Evolutionary conservation across 2,888 invertebrate genomes (phyloP).

Genomic region (Microchrysa polita): DNA sequence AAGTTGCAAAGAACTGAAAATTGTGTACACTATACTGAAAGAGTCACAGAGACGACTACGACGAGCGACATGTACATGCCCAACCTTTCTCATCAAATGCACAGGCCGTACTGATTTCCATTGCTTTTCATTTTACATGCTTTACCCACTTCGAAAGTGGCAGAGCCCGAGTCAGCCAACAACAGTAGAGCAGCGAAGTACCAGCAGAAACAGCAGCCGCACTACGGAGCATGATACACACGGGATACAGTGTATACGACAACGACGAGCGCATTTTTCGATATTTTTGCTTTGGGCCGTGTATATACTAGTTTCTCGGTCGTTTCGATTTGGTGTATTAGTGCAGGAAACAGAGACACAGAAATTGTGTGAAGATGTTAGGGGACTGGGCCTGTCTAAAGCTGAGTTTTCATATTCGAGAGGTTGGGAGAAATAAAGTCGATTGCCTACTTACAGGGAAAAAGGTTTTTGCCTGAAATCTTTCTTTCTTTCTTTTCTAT

Average conservation of each 20-base stretch:
- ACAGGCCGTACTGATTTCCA: conserved; percentile 55
- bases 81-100: conserved; percentile 56
- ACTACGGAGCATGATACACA: background rate
- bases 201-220: too few relatives aligned
- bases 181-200: too few relatives aligned
- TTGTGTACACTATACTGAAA: background rate
- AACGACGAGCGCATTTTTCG: conserved; percentile 44
- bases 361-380: too few relatives aligned
- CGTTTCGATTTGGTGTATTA: background rate
- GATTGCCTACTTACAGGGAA: too few relatives aligned
- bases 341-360: too few relatives aligned
- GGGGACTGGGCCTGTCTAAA: too few relatives aligned
- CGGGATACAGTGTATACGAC: too few relatives aligned
- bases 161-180: too few relatives aligned
- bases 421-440: too few relatives aligned
- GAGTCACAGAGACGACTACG: background rate
- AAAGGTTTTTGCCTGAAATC: too few relatives aligned
- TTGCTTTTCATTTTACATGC: conserved; percentile 41
- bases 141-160: conserved; percentile 43
- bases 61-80: conserved; percentile 50
- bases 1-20: conserved; percentile 4
- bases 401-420: too few relatives aligned
- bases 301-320: conserved; percentile 29
- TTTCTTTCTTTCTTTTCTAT: too few relatives aligned
- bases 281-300: conserved; percentile 38